Base-by-base conservation (phyloP, 1,140 invertebrate genomes). In the Papilio glaucus region DNA sequence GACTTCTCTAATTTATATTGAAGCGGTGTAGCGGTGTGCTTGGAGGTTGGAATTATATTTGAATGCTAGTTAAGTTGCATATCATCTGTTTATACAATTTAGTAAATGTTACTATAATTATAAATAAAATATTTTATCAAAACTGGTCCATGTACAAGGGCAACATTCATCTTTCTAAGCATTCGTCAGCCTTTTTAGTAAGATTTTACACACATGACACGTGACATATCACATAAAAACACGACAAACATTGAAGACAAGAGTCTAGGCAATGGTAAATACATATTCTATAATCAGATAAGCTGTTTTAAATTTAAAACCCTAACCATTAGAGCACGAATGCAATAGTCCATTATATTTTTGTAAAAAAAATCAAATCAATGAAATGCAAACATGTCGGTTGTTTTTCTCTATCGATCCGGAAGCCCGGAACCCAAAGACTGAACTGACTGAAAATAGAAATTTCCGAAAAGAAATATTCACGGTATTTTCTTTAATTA, bases 291-390 rank as follows among this genome's bases (percentile, higher is more conserved):
- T n/a, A n/a, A n/a, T n/a, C n/a, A n/a, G n/a, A n/a, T n/a, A n/a
- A n/a, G n/a, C n/a, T n/a, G n/a, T n/a, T n/a, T n/a, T n/a, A n/a
- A n/a, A n/a, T n/a, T n/a, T n/a, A 42, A 42, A 42, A n/a, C n/a
- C 13, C 0, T 15, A 0, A 42, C 12, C 41, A 42, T n/a, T 42
- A 4, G 12, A 42, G 15, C 12, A 13, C n/a, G n/a, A 42, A 42
- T 42, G 41, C n/a, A 42, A 42, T 4, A 5, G 41, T 42, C 41
- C 15, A 42, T 42, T 42, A 42, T 42, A 45, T 18, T 5, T 45
- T 45, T 45, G 15, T 45, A 49, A 49, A 49, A 9, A 24, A 49
- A 49, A 49, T 49, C 18, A 49, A 7, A 49, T 49, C 21, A 49
- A 21, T 21, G 45, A 49, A 49, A 49, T 49, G 45, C 15, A 49